Base-by-base conservation (phyloP, 2,113 vertebrate species). In the Pteruthius melanotis region DNA sequence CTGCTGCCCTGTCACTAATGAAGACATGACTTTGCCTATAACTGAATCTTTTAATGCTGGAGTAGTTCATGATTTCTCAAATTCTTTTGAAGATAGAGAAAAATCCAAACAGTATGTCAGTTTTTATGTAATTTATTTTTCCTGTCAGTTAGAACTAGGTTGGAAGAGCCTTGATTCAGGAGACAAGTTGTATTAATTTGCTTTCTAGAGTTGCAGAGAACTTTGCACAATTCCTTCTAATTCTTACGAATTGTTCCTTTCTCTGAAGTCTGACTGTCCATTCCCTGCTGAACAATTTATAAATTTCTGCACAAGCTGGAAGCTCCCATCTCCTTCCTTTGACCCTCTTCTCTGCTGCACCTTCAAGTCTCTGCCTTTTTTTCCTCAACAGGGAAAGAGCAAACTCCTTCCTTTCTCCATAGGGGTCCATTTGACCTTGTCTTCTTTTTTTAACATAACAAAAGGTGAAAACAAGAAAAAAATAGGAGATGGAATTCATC, bases 351-450 rank as follows among this genome's bases (percentile, higher is more conserved):
- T 64, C 44, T 76, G 33, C 8, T 39, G 64, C 33, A 89, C 20
- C 39, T 86, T 83, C 24, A 79, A 54, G 21, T 52, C 6, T 80
- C 40, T 57, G 8, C 1, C 10, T 53, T 68, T 71, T 71, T 52
- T 54, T 19, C 7, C 31, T 35, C 27, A 56, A 44, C 0, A 4
- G 30, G 8, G 19, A 57, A 77, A 69, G 7, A 56, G 8, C 2
- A 83, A 57, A 15, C 6, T 40, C 68, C 16, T 15, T 57, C 23
- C 47, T 76, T 64, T 77, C 77, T 49, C 42, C 28, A 40, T 3
- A 74, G 8, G 13, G 13, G 17, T 45, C 31, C 28, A 75, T 71
- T 75, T 75, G 35, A 82, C 31, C 5, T 49, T 2, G 0, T 30
- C 12, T 30, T 83, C 4, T 45, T 76, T 75, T 69, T 33, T 47